Base-by-base conservation (phyloP, 2,113 vertebrate genomes). In the Zosterops hypoxanthus region DNA sequence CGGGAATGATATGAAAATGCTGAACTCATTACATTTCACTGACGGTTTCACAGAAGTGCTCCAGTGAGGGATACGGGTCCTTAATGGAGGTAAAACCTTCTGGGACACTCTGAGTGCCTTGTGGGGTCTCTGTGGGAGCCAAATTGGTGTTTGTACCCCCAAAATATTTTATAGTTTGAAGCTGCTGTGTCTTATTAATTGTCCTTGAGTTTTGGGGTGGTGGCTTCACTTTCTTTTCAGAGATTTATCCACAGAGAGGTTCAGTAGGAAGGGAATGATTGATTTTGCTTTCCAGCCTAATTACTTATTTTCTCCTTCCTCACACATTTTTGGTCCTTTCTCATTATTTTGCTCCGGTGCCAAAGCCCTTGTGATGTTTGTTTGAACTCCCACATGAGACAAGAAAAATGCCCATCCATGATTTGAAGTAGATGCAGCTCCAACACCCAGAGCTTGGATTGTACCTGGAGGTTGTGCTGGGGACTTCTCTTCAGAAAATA, bases 21-120 rank as follows among this genome's bases (percentile, higher is more conserved):
- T 87, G 42, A 94, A 96, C 91, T 97, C 94, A 63, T 97, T 97
- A 96, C 88, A 86, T 97, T 98, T 97, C 61, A 90, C 96, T 96
- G 59, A 72, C 0, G 56, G 76, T 90, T 95, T 93, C 81, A 36
- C 83, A 70, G 47, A 88, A 83, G 72, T 26, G 65, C 87, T 86
- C 65, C 61, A 69, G 81, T 15, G 34, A 93, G 39, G 55, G 83
- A 68, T 72, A 25, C 4, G 76, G 91, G 65, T 46, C 92, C 83
- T 44, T 82, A 57, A 49, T 1, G 72, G 93, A 86, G 59, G 86
- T 81, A 41, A 86, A 72, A 63, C 26, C 14, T 69, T 66, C 87
- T 88, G 64, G 59, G 89, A 56, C 39, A 4, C 22, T 39, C 63
- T 21, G 46, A 50, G 57, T 13, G 55, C 66, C 23, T 33, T 23